Conservation (phyloP, 2,797 vertebrate genomes). For the Crocodylus rhombifer region DNA sequence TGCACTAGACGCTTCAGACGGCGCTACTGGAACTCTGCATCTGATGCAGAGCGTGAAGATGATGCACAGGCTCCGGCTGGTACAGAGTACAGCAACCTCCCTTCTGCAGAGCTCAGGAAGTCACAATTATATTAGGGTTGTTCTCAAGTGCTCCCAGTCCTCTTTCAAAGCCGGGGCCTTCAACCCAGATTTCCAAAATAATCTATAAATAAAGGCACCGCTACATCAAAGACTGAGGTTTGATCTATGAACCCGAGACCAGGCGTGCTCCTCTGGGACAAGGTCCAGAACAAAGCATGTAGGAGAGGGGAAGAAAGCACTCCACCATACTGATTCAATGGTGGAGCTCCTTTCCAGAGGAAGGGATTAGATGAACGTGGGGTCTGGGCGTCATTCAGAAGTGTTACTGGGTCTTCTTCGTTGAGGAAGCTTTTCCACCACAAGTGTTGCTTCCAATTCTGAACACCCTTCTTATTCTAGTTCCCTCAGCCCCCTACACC, state of each 20-base stretch:
- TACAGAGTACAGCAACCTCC: slow-evolving; percentile 25
- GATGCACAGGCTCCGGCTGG: slow-evolving; percentile 11
- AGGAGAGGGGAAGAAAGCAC: background rate
- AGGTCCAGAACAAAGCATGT: background rate
- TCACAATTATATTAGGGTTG: background rate
- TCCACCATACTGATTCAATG: background rate
- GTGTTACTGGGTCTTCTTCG: background rate
- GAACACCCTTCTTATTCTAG: background rate
- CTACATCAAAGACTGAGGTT: background rate
- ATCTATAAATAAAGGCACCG: background rate
- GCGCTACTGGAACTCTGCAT: background rate
- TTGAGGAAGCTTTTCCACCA: background rate
- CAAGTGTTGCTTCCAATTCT: background rate
- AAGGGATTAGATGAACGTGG: background rate
- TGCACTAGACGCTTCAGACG: background rate
- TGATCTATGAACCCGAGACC: background rate
- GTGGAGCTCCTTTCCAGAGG: background rate
- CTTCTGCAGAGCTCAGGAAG: background rate
- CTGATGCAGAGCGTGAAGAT: background rate
- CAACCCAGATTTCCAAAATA: background rate
- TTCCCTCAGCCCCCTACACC: background rate
- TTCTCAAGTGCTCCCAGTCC: background rate
- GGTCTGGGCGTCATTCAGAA: background rate
- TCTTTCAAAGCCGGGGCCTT: slow-evolving; percentile 10
- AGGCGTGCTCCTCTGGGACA: background rate